Evolutionary conservation across 2,113 vertebrate species (phyloP), one percentile per base, ranked within the genome.

Genomic region (Oreochromis tanganicae): DNA sequence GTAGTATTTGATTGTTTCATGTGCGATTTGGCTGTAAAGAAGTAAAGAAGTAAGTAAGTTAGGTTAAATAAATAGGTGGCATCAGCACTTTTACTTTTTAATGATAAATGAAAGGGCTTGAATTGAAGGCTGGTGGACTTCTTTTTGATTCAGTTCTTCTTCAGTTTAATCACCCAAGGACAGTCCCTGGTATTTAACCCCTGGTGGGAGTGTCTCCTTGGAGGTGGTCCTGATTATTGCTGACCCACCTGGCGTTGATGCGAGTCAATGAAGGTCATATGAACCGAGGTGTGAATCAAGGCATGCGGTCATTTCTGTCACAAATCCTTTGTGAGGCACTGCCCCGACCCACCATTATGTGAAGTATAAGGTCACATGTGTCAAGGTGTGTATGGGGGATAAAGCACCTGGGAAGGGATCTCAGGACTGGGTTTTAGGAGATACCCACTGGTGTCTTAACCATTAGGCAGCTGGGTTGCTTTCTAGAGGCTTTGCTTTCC

Each of bases 211-310:
- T 11, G 41, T 46, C 5, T 24, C 68, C 14, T 46, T 0, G 14
- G 5, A 46, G 68, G 21, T 46, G 38, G 38, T 46, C 66, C 66
- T 71, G 38, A 71, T 43, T 2, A 43, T 71, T 38, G 9, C 2
- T 71, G 66, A 43, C 66, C 38, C 66, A 71, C 38, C 5, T 43
- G 13, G 0, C 14, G 4, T 0, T 0, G 41, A 48, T 2, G 41
- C 0, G 24, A 50, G 43, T 50, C 71, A 48, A 21, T 75, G 71
- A 75, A 3, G 14, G 41, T 75, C 24, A 48, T 17, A 19, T 48
- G 41, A 48, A 19, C 68, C 1, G 12, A 43, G 66, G 66, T 43
- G 38, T 71, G 66, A 71, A 71, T 71, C n/a, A 71, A 71, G 66
- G 38, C 5, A 6, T 71, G 38, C 6, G 0, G n/a, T 71, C 38